A percentile compares a stretch with the other conserved stretches of the same genome.
Conservation (phyloP, 1,140 invertebrate genomes). For the Luehdorfia chinensis region DNA sequence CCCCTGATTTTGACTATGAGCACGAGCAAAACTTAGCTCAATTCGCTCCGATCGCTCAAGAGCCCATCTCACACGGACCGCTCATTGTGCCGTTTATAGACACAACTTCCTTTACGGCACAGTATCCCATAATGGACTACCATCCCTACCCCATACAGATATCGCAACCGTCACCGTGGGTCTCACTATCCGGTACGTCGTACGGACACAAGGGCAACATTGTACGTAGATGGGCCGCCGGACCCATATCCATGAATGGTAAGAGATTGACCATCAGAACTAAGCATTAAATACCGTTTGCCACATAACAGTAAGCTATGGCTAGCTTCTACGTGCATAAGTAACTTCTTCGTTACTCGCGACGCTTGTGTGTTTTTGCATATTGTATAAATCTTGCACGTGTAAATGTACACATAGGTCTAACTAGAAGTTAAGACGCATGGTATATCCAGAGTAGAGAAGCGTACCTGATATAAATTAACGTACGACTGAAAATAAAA, state of each 20-base stretch:
- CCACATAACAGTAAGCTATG: constrained; percentile 19
- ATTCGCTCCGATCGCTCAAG: constrained; percentile 21
- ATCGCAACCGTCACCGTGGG: constrained; percentile 27
- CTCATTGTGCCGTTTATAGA: constrained; percentile 20
- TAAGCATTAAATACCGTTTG: constrained; percentile 31
- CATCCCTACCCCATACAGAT: constrained; percentile 24
- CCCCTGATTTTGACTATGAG: constrained; percentile 11
- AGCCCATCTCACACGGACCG: constrained; percentile 19
- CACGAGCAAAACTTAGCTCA: constrained; percentile 2
- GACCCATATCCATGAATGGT: constrained; percentile 54
- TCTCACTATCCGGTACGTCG: constrained; percentile 42
- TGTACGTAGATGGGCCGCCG: constrained; percentile 54
- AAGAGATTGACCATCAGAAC: constrained; percentile 56
- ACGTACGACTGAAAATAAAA: constrained; percentile 54
- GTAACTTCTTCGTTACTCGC: constrained; percentile 67
- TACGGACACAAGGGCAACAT: constrained; percentile 53
- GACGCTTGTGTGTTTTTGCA: constrained; percentile 67
- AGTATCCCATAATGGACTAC: constrained; percentile 19
- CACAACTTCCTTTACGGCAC: constrained; percentile 15
- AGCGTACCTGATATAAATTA: constrained; percentile 57
- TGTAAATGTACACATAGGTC: constrained; percentile 66
- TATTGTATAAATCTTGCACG: constrained; percentile 18
- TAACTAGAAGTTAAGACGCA: constrained; percentile 61
- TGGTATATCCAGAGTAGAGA: constrained; percentile 53
- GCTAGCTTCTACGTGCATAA: constrained; percentile 68